Base-by-base conservation (phyloP, 2,113 vertebrate genomes). In the Clarias gariepinus region DNA sequence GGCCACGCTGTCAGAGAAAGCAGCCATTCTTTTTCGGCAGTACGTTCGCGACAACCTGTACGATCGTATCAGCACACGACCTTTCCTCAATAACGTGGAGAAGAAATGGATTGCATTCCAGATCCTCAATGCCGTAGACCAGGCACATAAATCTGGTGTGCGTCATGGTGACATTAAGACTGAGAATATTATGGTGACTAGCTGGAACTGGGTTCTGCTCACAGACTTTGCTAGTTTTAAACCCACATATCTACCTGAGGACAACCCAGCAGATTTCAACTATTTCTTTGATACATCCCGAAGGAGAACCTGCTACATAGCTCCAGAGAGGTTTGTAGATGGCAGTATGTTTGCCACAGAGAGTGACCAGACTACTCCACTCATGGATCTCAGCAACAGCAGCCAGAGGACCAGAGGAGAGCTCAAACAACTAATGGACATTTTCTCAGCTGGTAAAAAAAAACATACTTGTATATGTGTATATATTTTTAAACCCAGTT, bases 81-180 rank as follows among this genome's bases (percentile, higher is more conserved):
- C 98, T 0, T 99, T 99, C 92, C 95, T 99, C 47, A 99, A 98
- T 91, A 97, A 97, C 73, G 96, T 96, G 3, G 98, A 99, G 90
- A 99, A 99, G 88, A 96, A 97, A 63, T 99, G 98, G 98, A 95
- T 99, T 0, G 98, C 98, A 36, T 99, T 99, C 93, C 98, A 99
- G 94, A 95, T 99, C 89, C 95, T 99, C 28, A 98, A 95, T 0
- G 98, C 98, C 0, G 97, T 99, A 77, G 97, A 99, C 89, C 98
- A 99, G 91, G 97, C 97, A 0, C 97, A 99, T 94, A 96, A 95
- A 61, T 97, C 97, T 0, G 97, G 98, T 1, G 98, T 99, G 7
- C 96, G 98, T 18, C 98, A 99, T 0, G 98, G 98, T 0, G 98
- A 99, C 91, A 99, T 99, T 85, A 99, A 99, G 93, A 99, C 98